These are phyloP conservation scores for Lasioglossum malachurum DNA, from an alignment of 2,888 invertebrate genomes.

Conservation along the genomic window DNA sequence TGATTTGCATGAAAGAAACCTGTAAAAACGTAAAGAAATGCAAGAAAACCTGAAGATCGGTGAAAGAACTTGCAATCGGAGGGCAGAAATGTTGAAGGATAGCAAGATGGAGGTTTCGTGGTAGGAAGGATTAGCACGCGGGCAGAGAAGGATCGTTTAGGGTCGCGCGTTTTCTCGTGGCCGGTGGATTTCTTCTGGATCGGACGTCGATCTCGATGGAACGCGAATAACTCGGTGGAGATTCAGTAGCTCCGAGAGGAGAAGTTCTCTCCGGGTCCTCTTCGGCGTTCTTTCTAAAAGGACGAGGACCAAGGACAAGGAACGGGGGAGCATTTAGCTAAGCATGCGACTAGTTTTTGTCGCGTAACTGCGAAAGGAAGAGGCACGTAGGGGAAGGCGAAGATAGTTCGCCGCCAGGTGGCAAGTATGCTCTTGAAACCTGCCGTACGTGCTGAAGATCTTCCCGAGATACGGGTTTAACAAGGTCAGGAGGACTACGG, in stretches of 20 bases:
- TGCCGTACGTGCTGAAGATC: conserved; percentile 72
- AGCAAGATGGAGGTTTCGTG: not conserved
- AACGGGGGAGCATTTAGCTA: conserved; percentile 79
- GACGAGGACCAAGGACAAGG: conserved; percentile 73
- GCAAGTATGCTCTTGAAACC: conserved; percentile 76
- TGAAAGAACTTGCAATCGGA: not conserved
- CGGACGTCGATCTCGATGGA: conserved; percentile 47
- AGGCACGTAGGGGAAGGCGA: conserved; percentile 41
- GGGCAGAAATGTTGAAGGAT: not conserved
- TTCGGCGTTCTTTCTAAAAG: conserved; percentile 66
- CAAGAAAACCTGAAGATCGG: not conserved
- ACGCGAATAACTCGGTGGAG: conserved; percentile 46
- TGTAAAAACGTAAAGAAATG: not conserved
- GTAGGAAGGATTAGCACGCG: conserved; percentile 8
- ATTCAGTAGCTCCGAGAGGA: conserved; percentile 1
- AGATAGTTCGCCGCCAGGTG: conserved; percentile 75
- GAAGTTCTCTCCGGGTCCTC: not conserved
- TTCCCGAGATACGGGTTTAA: conserved; percentile 67
- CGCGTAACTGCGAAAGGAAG: conserved; percentile 69
- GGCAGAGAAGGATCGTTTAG: not conserved
- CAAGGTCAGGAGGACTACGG: conserved; percentile 68
- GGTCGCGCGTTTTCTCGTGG: conserved; percentile 11
- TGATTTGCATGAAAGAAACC: not conserved
- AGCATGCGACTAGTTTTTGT: conserved; percentile 83
- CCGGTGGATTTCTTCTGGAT: not conserved